Base-by-base conservation (phyloP, 2,888 invertebrate species). In the Caenorhabditis uteleia region DNA sequence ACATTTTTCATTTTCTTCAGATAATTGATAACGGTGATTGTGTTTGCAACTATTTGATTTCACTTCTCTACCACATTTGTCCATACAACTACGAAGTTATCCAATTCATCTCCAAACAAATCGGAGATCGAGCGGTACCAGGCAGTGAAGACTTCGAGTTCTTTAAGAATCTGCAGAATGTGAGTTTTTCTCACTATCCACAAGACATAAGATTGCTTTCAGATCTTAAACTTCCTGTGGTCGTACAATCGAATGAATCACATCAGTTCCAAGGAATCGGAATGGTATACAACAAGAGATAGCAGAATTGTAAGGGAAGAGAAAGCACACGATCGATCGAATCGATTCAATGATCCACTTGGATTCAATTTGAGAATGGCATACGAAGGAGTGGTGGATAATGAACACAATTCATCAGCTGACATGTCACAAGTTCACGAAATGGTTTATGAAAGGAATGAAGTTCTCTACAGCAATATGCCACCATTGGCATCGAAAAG, bases 11-110 rank as follows among this genome's bases (percentile, higher is more conserved):
- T n/a, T n/a, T n/a, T n/a, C n/a, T n/a, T n/a, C n/a, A n/a, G n/a
- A n/a, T n/a, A n/a, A n/a, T n/a, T n/a, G 48, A 57, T 20, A 26
- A 33, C 1, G 43, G 38, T 5, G 23, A 38, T 5, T 47, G 33
- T 16, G 48, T 62, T 16, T 39, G 50, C 27, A 44, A 57, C 8
- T 57, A 62, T 20, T 21, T 62, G 21, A 47, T 39, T n/a, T 53
- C 42, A 16, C 36, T 62, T 1, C 31, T 62, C 18, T 64, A 70
- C 27, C 40, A 64, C 1, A 38, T 77, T 10, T 75, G 75, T 29
- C 77, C 77, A 7, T 77, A 77, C 54, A 75, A 75, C 46, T 74
- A 77, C 39, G 72, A 67, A 44, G 68, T 71, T n/a, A 42, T 65
- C 23, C 59, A 61, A 33, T 68, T 66, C 40, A 31, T 66, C 8